Evolutionary conservation across 2,797 vertebrate species (phyloP), one percentile per base, ranked within the genome.

Genomic region (Buceros bicornis): DNA sequence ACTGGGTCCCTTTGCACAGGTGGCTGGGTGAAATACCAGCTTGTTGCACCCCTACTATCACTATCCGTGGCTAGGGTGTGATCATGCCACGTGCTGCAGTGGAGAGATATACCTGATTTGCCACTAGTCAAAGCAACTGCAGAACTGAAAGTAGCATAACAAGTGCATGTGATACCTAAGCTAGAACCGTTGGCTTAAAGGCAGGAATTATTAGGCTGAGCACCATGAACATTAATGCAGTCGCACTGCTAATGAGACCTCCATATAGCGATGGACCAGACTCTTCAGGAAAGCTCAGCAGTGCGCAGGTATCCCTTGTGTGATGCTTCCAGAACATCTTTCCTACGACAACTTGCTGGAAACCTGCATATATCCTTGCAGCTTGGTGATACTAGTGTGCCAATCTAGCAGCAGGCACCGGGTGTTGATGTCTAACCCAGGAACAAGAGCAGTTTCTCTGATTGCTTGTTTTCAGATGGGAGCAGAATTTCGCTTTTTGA

Each of bases 251-350:
- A 45, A 48, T 10, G n/a, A 84, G 13, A 58, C 7, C 37, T 80
- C n/a, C 45, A n/a, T 0, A 0, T 8, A 29, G 26, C 40, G 57
- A 54, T 1, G 5, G 1, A 11, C 28, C 47, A 61, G 53, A 45
- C 20, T n/a, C 25, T n/a, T 31, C 11, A 19, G 19, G 56, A 35
- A 35, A 70, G 11, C 56, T 48, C 6, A 1, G 7, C 26, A 37
- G 29, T 4, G 1, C 43, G 18, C 0, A 0, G 48, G n/a, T 8
- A 33, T 24, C 12, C 35, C 57, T 43, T 4, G 6, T 2, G 1
- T 0, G 0, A 50, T 18, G 62, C 8, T 57, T 29, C 58, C 33
- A 16, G 26, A 26, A 51, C 17, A 57, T 51, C 5, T 65, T 83
- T 61, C 57, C 70, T 58, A 47, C 28, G 80, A 11, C 11, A 71